phyloP scores from a whole-genome alignment of 2,888 invertebrate genomes.

The Odontothrips loti region DNA sequence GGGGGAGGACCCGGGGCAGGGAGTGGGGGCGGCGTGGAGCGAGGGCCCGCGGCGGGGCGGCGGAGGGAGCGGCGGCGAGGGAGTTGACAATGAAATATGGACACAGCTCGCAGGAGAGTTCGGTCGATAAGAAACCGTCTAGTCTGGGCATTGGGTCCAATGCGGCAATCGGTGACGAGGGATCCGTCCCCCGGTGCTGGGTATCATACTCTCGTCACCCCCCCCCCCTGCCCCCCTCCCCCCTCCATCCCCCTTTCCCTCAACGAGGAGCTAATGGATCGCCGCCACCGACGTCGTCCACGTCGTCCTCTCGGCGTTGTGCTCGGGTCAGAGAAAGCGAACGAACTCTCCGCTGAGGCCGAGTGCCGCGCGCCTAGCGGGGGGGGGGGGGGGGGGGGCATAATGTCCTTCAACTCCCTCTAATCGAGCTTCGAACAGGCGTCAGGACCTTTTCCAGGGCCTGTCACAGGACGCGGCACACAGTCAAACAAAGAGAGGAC shows the following conservation, averaged over 20 bases:
- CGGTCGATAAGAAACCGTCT: conserved; percentile 24
- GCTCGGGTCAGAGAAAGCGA: conserved; percentile 16
- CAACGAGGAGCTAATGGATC: neutral
- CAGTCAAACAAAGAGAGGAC: neutral
- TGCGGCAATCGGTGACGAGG: neutral
- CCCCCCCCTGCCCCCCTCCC: neutral
- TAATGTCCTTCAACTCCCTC: conserved; percentile 15
- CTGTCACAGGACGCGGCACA: conserved; percentile 11
- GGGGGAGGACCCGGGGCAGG: neutral
- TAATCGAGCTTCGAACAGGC: neutral
- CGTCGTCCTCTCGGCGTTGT: neutral
- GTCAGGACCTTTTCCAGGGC: neutral
- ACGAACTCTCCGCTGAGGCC: neutral
- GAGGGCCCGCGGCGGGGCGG: neutral
- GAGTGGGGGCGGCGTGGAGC: neutral
- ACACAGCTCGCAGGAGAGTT: conserved; percentile 24
- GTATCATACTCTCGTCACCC: neutral
- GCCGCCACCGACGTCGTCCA: neutral
- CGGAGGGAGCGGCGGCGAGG: conserved; percentile 7
- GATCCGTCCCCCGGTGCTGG: neutral
- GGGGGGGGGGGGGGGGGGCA: neutral
- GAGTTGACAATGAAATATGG: conserved; percentile 26
- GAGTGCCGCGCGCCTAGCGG: neutral
- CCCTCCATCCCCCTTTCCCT: neutral
- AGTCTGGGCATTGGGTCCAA: conserved; percentile 8